A percentile compares a stretch with the other conserved stretches of the same genome.
phyloP scores from a whole-genome alignment of 2,888 invertebrate genomes.

The Lacanobia wlatinum region DNA sequence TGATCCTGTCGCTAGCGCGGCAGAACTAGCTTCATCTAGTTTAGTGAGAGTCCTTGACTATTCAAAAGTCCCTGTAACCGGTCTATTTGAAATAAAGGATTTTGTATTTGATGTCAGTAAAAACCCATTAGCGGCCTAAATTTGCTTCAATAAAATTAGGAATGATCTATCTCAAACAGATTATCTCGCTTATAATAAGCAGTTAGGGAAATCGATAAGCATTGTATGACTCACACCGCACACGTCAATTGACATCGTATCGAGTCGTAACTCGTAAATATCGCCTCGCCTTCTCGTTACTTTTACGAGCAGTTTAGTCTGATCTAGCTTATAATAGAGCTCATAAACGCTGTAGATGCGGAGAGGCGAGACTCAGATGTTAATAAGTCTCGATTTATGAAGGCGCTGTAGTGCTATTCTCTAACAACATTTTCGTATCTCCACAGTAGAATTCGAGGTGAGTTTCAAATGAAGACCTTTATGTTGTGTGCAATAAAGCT shows the following conservation, averaged over 20 bases:
- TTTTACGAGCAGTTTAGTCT: conserved; percentile 63
- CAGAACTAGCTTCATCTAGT: too few species aligned
- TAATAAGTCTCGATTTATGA: background rate
- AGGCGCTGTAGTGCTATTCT: too few species aligned
- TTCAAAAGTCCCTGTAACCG: too few species aligned
- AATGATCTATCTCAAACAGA: background rate
- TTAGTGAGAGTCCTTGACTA: too few species aligned
- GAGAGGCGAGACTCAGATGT: conserved; percentile 3
- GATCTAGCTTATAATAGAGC: conserved; percentile 46
- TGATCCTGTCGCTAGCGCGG: too few species aligned
- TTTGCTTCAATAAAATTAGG: background rate
- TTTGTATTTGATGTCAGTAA: too few species aligned
- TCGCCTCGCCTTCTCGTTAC: conserved; percentile 49
- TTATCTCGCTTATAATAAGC: conserved; percentile 29
- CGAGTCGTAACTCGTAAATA: conserved; percentile 34
- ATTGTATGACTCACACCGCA: background rate
- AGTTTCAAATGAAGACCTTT: too few species aligned
- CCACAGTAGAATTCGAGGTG: too few species aligned
- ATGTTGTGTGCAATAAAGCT: too few species aligned
- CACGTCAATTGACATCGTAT: conserved; percentile 32
- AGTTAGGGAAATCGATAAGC: conserved; percentile 37
- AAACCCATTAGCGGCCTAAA: too few species aligned
- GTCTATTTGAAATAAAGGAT: too few species aligned
- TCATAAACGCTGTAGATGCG: conserved; percentile 36
- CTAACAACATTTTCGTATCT: too few species aligned